Conservation (phyloP, 1,140 invertebrate genomes). For the Hesperophylax magnus region DNA sequence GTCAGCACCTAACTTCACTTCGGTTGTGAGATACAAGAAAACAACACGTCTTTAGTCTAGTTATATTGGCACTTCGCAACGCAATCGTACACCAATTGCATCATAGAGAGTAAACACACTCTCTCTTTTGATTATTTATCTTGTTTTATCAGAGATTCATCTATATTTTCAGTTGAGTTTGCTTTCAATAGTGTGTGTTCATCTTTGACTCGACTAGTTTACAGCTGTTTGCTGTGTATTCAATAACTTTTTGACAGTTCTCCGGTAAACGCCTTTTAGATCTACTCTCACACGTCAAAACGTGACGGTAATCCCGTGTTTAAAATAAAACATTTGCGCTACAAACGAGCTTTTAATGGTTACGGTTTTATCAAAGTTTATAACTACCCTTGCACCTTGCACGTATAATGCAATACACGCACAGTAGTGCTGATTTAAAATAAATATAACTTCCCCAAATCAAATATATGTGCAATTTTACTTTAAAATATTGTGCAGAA, state of each 20-base stretch:
- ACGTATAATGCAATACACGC: too few species aligned
- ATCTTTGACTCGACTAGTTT: conserved; percentile 10
- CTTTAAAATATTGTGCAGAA: too few species aligned
- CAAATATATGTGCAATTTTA: too few species aligned
- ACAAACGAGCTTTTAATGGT: too few species aligned
- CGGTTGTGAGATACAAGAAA: not conserved
- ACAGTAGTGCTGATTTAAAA: too few species aligned
- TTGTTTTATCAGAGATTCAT: not conserved
- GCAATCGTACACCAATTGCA: not conserved
- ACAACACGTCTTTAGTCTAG: too few species aligned
- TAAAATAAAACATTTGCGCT: too few species aligned
- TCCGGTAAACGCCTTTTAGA: conserved; percentile 12
- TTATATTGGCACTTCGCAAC: not conserved
- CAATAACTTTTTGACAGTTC: conserved; percentile 34
- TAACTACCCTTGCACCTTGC: too few species aligned
- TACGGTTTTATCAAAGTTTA: too few species aligned
- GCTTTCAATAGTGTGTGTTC: not conserved
- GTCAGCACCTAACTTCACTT: conserved; percentile 20
- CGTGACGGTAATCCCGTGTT: not conserved
- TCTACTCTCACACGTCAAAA: not conserved
- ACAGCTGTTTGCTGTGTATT: conserved; percentile 29
- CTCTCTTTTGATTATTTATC: not conserved
- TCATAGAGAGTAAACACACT: not conserved
- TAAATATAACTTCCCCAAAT: too few species aligned
- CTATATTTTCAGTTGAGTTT: not conserved